Conservation (phyloP, 1,140 invertebrate species). For the Odontomachus brunneus region DNA sequence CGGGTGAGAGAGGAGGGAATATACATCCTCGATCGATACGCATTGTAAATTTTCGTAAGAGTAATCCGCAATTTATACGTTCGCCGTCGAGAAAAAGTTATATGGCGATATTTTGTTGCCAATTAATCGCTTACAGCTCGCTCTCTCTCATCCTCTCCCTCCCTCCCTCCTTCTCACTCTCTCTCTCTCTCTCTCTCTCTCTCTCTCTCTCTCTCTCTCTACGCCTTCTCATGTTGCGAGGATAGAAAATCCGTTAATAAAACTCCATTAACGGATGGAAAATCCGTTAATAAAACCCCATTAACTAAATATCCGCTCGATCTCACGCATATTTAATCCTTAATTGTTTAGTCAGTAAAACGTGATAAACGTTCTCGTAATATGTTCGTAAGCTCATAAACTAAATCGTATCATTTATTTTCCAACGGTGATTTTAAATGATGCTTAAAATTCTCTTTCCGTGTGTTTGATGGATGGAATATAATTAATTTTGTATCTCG, state of each 20-base stretch:
- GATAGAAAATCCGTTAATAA: no score
- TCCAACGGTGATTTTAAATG: constrained; percentile 15
- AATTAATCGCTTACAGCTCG: not conserved
- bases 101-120: constrained; percentile 26
- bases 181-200: no score
- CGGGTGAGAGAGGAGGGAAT: not conserved
- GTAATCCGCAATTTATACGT: constrained; percentile 7
- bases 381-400: constrained; percentile 10
- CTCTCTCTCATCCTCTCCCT: not conserved
- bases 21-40: not conserved
- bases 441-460: not conserved
- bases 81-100: not conserved
- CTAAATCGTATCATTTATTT: constrained; percentile 28
- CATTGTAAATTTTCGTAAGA: constrained; percentile 14
- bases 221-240: no score
- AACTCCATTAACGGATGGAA: no score
- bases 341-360: constrained; percentile 2
- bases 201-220: no score
- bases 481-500: constrained; percentile 3
- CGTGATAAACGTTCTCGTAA: not conserved
- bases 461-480: not conserved
- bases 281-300: constrained; percentile 25
- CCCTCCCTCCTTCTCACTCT: not conserved
- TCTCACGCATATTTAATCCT: constrained; percentile 15
- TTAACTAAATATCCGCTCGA: constrained; percentile 22